Base-by-base conservation (phyloP, 2,797 vertebrate species). In the Sebastolobus alascanus region DNA sequence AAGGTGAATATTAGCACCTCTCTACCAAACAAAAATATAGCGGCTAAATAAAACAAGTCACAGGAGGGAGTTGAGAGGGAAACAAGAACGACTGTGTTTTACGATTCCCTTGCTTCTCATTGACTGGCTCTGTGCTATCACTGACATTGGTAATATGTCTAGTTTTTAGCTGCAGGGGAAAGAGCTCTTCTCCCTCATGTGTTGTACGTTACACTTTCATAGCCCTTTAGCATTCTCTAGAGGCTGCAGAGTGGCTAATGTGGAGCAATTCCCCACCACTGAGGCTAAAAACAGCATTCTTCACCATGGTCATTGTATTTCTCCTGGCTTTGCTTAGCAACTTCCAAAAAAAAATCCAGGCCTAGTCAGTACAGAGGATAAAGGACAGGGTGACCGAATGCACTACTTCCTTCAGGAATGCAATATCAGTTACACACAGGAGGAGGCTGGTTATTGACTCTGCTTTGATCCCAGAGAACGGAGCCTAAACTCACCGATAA, bases 251-350 rank as follows among this genome's bases (percentile, higher is more conserved):
- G 76, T 67, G 61, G 84, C 73, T 87, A 85, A 88, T 89, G 82
- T 85, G 20, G 83, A 88, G 83, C 84, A 75, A 77, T 83, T 82
- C 78, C 79, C 75, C 38, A 52, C 14, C 25, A 88, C 74, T 40
- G 29, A 72, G 77, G 79, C 90, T 89, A 90, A 91, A 91, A 90
- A 79, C 80, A 79, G 90, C 82, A 82, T 90, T 91, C 81, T 77
- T 89, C 68, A 52, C 78, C 77, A 22, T 68, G 76, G 86, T 73
- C 84, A 79, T 89, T 90, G 84, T 79, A 52, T 68, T 84, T 84
- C 58, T 85, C 43, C 52, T 43, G 70, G 73, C 71, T 91, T 85
- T 87, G 74, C 92, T 90, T 88, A 86, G 88, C 89, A 91, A 90
- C 91, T 73, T 56, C 50, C 66, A 38, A 68, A 58, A 65, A 75